Base-by-base conservation (phyloP, 2,888 invertebrate genomes). In the Nomada goodeniana region DNA sequence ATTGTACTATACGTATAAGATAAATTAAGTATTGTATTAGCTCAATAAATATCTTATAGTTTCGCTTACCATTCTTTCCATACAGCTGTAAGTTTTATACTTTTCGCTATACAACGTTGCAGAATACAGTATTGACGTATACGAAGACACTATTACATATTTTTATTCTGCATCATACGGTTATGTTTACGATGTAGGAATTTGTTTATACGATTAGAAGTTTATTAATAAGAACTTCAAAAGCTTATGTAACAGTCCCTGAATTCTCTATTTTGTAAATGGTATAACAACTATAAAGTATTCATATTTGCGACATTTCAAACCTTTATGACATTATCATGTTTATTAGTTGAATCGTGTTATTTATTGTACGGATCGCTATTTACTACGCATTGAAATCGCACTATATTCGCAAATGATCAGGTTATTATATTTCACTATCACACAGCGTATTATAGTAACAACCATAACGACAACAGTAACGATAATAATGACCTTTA, bases 241-340 rank as follows among this genome's bases (percentile, higher is more conserved):
- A 44, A 26, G 44, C 26, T 64, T 55, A 47, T 65, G 29, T 20
- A 55, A 73, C 55, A 63, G 63, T 72, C 53, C 44, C 29, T 73
- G 44, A 65, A 73, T 44, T 55, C n/a, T 64, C 44, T 73, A 73
- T 60, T 20, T 65, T 47, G 13, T 73, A 47, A 26, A 44, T 47
- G 20, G 55, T 47, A 55, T 26, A 29, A 65, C 53, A 47, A 65
- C 65, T 11, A 15, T 29, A 50, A 47, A 59, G 59, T 69, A 60
- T 50, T 29, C n/a, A 0, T 55, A 64, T 63, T 29, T 63, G 20
- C 13, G 9, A 42, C 10, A 42, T 53, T 44, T 36, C 29, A 23
- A 71, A 61, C 13, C 52, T 47, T 61, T 42, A 11, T 52, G n/a
- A 23, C 42, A 15, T 52, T 52, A 53, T 42, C 57, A 47, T 11